Base-by-base conservation (phyloP, 2,113 vertebrate species). In the Axis porcinus region DNA sequence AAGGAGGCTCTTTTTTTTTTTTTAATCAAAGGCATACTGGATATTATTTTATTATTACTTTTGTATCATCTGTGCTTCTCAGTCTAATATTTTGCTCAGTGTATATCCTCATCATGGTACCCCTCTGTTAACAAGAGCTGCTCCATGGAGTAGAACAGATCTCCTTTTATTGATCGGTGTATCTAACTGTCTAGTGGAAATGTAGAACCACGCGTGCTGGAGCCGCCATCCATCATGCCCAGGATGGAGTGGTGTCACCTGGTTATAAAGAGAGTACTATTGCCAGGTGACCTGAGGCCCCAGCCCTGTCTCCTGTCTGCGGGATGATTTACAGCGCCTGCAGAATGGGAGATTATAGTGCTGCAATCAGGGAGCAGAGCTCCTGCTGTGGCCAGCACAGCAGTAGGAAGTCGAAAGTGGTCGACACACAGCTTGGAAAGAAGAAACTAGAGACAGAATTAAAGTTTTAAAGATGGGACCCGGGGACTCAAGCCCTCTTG, bases 81-180 rank as follows among this genome's bases (percentile, higher is more conserved):
- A 17, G 19, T 45, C 23, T 85, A 54, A 33, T 78, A 0, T 91
- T 93, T 86, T 89, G 43, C 40, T 89, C 1, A 0, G 9, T 60
- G 25, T 70, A 2, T 43, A 1, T 36, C 58, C 93, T 92, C n/a
- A 25, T 85, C 50, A 45, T 33, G 28, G 10, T 43, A 33, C 3
- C 10, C 45, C 60, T 86, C 91, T 45, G 7, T 76, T 76, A 14
- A 27, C 4, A 36, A 36, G 91, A 95, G 45, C 55, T 96, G 55
- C 36, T 79, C 28, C 60, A 36, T 1, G 27, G 13, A 82, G 30
- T 40, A 67, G 47, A 95, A 91, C 74, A 67, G 40, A 86, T 95
- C 36, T 84, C 88, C 87, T 92, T 79, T 94, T 95, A 95, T 28
- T 93, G 76, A 88, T 91, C 14, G 6, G 83, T 91, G 23, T 58